Evolutionary conservation across 2,888 invertebrate genomes (phyloP).

Genomic region (Laspeyria flexula): DNA sequence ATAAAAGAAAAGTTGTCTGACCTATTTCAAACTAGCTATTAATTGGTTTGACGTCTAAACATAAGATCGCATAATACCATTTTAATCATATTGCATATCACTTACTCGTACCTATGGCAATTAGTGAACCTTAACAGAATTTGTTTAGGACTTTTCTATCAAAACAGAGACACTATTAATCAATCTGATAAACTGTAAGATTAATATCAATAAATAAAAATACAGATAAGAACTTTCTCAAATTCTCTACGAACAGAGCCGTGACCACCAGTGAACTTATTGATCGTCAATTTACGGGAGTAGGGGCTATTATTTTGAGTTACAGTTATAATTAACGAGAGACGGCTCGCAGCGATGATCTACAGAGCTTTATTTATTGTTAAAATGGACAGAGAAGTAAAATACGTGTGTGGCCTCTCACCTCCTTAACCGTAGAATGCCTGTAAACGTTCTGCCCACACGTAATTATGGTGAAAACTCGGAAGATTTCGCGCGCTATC

Average conservation of each 20-base stretch:
- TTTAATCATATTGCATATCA: no score
- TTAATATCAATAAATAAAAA: not conserved
- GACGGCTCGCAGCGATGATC: conserved; percentile 15
- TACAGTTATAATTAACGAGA: conserved; percentile 15
- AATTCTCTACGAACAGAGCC: not conserved
- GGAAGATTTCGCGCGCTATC: conserved; percentile 27
- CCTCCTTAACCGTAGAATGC: conserved; percentile 19
- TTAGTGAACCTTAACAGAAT: not conserved
- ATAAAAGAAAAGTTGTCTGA: not conserved
- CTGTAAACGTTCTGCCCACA: conserved; percentile 26
- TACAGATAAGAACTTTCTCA: conserved; percentile 4
- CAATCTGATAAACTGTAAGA: not conserved
- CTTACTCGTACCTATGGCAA: no score
- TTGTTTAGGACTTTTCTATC: no score
- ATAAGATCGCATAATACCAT: no score
- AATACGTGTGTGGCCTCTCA: conserved; percentile 45
- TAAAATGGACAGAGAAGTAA: conserved; percentile 21
- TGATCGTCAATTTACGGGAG: conserved; percentile 13
- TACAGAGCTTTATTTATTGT: conserved; percentile 18
- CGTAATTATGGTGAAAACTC: conserved; percentile 37
- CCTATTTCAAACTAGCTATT: no score
- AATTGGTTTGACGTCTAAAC: no score
- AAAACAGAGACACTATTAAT: no score
- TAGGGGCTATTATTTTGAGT: conserved; percentile 12
- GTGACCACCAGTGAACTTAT: conserved; percentile 8